Evolutionary conservation across 1,140 invertebrate species (phyloP).

Genomic region (Lepidostoma basale): DNA sequence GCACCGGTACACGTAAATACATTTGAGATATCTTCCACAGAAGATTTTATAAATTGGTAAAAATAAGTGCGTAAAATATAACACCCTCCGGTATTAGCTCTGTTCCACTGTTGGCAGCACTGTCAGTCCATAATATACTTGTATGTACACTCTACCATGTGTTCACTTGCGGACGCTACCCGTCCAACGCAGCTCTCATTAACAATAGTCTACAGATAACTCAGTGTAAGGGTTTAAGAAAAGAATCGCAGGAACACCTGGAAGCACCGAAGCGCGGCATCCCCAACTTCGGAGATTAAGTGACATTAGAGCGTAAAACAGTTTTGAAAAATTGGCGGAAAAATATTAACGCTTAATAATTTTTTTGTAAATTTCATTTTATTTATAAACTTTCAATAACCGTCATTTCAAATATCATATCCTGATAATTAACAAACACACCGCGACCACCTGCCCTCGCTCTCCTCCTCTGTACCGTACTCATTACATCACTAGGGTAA

Average conservation of each 20-base stretch:
- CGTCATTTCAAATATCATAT: conserved; percentile 42
- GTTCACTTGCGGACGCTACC: too few species aligned
- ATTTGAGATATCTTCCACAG: conserved; percentile 23
- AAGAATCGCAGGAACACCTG: not conserved
- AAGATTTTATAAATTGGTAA: conserved; percentile 30
- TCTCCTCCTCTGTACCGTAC: too few species aligned
- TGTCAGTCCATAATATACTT: conserved; percentile 16
- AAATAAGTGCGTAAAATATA: conserved; percentile 28
- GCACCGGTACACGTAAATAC: conserved; percentile 12
- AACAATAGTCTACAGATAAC: conserved; percentile 29
- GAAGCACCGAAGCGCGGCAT: not conserved
- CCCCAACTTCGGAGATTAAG: not conserved
- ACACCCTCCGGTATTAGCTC: conserved; percentile 5
- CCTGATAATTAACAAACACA: conserved; percentile 43
- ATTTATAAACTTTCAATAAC: conserved; percentile 45
- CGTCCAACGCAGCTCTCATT: not conserved
- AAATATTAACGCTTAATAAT: conserved; percentile 45
- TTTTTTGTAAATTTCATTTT: conserved; percentile 39
- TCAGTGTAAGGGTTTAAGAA: conserved; percentile 8
- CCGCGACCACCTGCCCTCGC: not conserved
- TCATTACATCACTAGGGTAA: too few species aligned
- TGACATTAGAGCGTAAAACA: conserved; percentile 36
- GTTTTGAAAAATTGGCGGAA: conserved; percentile 33
- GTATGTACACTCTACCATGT: conserved; percentile 14
- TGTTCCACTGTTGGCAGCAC: not conserved